These are phyloP conservation scores for Branchinecta lynchi DNA, from an alignment of 1,140 invertebrate species.

Conservation along the genomic window DNA sequence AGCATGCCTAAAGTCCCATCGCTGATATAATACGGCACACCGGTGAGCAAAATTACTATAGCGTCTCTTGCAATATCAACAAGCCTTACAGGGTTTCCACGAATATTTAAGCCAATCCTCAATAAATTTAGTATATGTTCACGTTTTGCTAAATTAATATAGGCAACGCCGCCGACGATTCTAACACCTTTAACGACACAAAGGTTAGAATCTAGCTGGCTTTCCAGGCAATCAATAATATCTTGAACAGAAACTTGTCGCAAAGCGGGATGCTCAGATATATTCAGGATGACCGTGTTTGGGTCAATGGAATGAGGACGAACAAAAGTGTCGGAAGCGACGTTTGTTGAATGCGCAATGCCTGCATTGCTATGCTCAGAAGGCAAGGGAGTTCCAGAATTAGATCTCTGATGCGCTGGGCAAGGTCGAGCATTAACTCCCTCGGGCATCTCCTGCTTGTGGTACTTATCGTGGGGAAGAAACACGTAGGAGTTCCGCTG, in stretches of 20 bases:
- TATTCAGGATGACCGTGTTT: constrained; percentile 27
- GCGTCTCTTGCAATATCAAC: constrained; percentile 29
- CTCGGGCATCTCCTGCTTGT: background rate
- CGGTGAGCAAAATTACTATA: constrained; percentile 28
- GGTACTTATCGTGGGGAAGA: constrained; percentile 12
- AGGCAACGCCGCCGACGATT: constrained; percentile 26
- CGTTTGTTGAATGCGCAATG: constrained; percentile 1
- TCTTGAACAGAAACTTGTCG: constrained; percentile 28
- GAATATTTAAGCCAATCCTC: constrained; percentile 26
- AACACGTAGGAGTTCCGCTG: constrained; percentile 20
- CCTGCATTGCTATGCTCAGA: constrained; percentile 13
- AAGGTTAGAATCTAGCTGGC: constrained; percentile 28
- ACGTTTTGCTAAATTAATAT: constrained; percentile 28
- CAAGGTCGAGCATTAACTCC: background rate
- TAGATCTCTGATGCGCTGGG: background rate
- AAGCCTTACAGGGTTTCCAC: constrained; percentile 27
- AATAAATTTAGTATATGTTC: constrained; percentile 26
- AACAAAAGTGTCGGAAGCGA: constrained; percentile 24
- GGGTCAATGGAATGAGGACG: constrained; percentile 28
- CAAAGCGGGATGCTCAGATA: constrained; percentile 25
- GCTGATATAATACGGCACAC: constrained; percentile 30
- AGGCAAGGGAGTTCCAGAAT: background rate
- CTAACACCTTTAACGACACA: constrained; percentile 28
- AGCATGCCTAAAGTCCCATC: constrained; percentile 28
- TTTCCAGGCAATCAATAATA: constrained; percentile 31